phyloP scores from a whole-genome alignment of 2,113 vertebrate genomes.

The Jaculus jaculus region DNA sequence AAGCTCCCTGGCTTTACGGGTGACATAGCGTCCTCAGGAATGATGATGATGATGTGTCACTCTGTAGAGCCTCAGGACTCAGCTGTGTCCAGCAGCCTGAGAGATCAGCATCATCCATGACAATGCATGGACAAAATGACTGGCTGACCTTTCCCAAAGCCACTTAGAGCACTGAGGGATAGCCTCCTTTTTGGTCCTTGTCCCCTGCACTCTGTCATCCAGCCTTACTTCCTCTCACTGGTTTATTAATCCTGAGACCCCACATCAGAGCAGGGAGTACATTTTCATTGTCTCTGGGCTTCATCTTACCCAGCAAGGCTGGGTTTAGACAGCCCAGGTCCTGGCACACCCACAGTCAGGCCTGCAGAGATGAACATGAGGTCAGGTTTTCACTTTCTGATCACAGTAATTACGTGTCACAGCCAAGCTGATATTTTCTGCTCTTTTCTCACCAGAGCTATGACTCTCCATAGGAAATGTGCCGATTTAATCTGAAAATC shows the following conservation, averaged over 20 bases:
- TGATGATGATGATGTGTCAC: neutral
- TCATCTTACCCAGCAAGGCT: neutral
- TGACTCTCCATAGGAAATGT: accelerated
- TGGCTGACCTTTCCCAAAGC: neutral
- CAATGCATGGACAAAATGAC: accelerated
- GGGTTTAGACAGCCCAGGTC: neutral
- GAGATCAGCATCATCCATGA: neutral
- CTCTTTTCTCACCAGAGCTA: neutral
- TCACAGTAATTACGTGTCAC: neutral
- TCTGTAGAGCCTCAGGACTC: neutral
- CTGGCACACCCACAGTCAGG: neutral
- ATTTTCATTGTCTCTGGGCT: neutral
- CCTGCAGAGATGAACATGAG: neutral
- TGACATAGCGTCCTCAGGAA: neutral
- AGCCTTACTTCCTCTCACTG: neutral
- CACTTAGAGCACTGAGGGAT: neutral
- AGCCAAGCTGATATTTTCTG: neutral
- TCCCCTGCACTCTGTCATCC: neutral
- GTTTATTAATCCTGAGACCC: neutral
- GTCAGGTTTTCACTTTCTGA: neutral
- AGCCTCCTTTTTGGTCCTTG: neutral
- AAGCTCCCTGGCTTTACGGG: neutral
- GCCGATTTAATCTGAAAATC: neutral
- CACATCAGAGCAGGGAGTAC: neutral
- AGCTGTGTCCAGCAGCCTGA: neutral